These are phyloP conservation scores for Noturus placidus DNA, from an alignment of 2,113 vertebrate species.

Conservation along the genomic window DNA sequence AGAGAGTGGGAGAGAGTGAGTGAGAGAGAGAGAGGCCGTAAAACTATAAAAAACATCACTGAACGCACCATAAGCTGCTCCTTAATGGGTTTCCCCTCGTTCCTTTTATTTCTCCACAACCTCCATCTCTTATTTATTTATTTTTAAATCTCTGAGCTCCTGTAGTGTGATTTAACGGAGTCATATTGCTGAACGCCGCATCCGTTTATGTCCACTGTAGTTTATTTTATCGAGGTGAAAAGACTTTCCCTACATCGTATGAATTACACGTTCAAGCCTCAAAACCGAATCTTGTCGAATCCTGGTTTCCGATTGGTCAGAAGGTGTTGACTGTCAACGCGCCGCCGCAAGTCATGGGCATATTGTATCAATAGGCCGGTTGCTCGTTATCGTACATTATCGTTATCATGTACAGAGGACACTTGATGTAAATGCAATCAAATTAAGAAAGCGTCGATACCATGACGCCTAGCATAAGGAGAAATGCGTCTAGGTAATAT, in stretches of 20 bases:
- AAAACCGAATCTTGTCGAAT: neutral
- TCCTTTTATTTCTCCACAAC: conserved; percentile 21
- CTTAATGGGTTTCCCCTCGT: conserved; percentile 44
- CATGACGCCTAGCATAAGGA: neutral
- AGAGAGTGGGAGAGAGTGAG: neutral
- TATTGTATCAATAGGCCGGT: neutral
- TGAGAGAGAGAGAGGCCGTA: neutral
- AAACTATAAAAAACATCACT: conserved; percentile 55
- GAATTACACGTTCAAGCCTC: neutral
- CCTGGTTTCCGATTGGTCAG: neutral
- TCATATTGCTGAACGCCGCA: conserved; percentile 19
- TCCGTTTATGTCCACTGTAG: neutral
- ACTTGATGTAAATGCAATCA: too few relatives aligned
- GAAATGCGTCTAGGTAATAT: neutral
- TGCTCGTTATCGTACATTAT: neutral
- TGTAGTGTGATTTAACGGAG: conserved; percentile 33
- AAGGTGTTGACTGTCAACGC: too few relatives aligned
- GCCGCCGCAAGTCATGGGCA: neutral
- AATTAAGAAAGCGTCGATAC: neutral
- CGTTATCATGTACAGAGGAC: neutral
- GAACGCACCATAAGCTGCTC: conserved; percentile 47
- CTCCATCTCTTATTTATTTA: neutral
- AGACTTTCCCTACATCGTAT: neutral
- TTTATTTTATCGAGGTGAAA: conserved; percentile 21
- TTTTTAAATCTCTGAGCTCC: neutral